Evolutionary conservation across 1,140 invertebrate species (phyloP).

Genomic region (Leguminivora glycinivorella): DNA sequence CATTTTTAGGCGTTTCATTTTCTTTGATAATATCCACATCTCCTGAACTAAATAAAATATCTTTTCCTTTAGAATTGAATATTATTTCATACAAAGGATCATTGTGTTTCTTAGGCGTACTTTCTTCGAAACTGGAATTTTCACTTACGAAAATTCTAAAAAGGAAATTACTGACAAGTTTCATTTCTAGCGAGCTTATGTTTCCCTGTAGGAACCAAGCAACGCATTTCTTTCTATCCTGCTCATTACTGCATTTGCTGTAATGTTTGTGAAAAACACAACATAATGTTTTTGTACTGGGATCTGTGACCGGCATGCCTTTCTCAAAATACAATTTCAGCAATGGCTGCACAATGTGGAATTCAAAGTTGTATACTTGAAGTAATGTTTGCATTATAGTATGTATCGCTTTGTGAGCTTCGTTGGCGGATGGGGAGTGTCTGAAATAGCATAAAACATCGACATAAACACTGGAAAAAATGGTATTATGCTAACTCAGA

Average conservation of each 20-base stretch:
- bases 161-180: conserved; percentile 43
- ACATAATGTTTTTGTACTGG: conserved; percentile 54
- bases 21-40: conserved; percentile 42
- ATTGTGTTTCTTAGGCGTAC: conserved; percentile 24
- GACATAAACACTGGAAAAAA: background rate
- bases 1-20: background rate
- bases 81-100: conserved; percentile 46
- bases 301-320: conserved; percentile 58
- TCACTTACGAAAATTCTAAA: conserved; percentile 55
- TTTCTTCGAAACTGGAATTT: conserved; percentile 40
- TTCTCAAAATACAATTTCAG: conserved; percentile 59
- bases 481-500: too few relatives aligned
- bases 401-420: conserved; percentile 53
- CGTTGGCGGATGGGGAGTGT: conserved; percentile 49
- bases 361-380: conserved; percentile 45
- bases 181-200: conserved; percentile 37
- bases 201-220: conserved; percentile 53
- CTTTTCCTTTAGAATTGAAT: conserved; percentile 55
- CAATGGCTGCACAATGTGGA: conserved; percentile 51
- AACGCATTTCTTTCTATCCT: conserved; percentile 50
- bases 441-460: conserved; percentile 35
- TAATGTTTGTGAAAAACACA: conserved; percentile 55
- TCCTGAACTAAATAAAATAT: conserved; percentile 63
- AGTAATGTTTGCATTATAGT: conserved; percentile 53
- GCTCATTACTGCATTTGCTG: conserved; percentile 49